These are phyloP conservation scores for Hyposmocoma kahamanoa DNA, from an alignment of 1,140 invertebrate species.

Conservation along the genomic window DNA sequence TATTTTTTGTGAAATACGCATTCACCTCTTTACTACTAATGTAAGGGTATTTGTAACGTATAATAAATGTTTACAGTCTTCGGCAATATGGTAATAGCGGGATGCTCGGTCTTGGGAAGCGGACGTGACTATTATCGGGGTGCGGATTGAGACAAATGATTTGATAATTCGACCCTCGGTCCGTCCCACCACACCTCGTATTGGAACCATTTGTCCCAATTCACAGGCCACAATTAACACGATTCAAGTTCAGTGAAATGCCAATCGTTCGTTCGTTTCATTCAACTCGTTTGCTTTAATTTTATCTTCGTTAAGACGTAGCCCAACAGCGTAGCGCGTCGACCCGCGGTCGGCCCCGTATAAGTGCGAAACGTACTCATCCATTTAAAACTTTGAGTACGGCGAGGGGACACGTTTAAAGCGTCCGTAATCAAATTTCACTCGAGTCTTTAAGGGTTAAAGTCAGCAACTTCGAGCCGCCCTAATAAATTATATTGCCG, in stretches of 20 bases:
- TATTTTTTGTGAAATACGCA: too few species aligned
- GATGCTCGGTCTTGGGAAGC: background rate
- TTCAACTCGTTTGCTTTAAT: background rate
- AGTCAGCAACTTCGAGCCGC: slow-evolving; percentile 62
- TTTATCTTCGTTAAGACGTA: slow-evolving; percentile 23
- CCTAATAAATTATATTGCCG: slow-evolving; percentile 72
- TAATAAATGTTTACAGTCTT: too few species aligned
- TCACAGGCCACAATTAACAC: background rate
- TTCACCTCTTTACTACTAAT: too few species aligned
- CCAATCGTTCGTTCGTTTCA: background rate
- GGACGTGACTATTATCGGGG: slow-evolving; percentile 15
- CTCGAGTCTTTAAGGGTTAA: slow-evolving; percentile 68
- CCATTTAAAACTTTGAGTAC: slow-evolving; percentile 52
- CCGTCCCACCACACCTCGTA: slow-evolving; percentile 1
- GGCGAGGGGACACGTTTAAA: slow-evolving; percentile 55
- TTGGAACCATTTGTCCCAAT: slow-evolving; percentile 21
- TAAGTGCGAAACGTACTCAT: slow-evolving; percentile 31
- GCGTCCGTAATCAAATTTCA: slow-evolving; percentile 67
- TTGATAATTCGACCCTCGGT: slow-evolving; percentile 17
- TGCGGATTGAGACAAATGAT: slow-evolving; percentile 28
- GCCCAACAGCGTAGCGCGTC: slow-evolving; percentile 16
- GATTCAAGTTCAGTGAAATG: background rate
- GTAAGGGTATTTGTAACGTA: too few species aligned
- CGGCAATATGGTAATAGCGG: slow-evolving; percentile 1
- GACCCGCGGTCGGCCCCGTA: background rate